Percentiles rank a stretch among this genome's conserved stretches.
Conservation (phyloP, 2,797 vertebrate species). For the Ctenopoma kingsleyae region DNA sequence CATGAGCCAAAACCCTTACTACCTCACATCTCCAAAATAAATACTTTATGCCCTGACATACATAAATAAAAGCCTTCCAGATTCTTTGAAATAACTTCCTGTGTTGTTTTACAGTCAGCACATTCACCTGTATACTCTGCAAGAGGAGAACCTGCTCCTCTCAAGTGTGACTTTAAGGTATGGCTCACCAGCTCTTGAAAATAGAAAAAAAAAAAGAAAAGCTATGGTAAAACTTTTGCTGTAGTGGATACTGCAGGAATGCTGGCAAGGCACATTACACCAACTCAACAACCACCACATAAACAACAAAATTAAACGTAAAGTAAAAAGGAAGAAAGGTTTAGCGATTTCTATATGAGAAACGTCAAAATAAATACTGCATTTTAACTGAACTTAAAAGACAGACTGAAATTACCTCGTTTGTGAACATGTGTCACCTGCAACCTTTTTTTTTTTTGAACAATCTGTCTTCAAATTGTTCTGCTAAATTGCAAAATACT, state of each 20-base stretch:
- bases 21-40: slow-evolving; percentile 67
- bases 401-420: neutral
- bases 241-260: slow-evolving; percentile 28
- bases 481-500: slow-evolving; percentile 2
- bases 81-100: slow-evolving; percentile 32
- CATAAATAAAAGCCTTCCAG: slow-evolving; percentile 71
- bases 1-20: slow-evolving; percentile 19
- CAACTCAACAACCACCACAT: neutral
- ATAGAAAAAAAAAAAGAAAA: neutral
- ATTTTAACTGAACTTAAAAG: slow-evolving; percentile 13
- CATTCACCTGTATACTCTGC: slow-evolving; percentile 15
- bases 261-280: slow-evolving; percentile 13
- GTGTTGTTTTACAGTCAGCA: slow-evolving; percentile 59
- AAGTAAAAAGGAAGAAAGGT: neutral
- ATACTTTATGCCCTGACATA: slow-evolving; percentile 74
- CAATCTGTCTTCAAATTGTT: neutral
- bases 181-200: slow-evolving; percentile 44
- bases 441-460: slow-evolving; percentile 3
- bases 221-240: slow-evolving; percentile 1
- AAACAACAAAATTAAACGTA: neutral
- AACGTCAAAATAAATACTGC: slow-evolving; percentile 43
- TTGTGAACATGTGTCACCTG: slow-evolving; percentile 8
- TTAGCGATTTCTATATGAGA: neutral
- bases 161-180: slow-evolving; percentile 20
- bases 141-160: slow-evolving; percentile 79